Conservation (phyloP, 2,797 vertebrate genomes). For the Aselliscus stoliczkanus region DNA sequence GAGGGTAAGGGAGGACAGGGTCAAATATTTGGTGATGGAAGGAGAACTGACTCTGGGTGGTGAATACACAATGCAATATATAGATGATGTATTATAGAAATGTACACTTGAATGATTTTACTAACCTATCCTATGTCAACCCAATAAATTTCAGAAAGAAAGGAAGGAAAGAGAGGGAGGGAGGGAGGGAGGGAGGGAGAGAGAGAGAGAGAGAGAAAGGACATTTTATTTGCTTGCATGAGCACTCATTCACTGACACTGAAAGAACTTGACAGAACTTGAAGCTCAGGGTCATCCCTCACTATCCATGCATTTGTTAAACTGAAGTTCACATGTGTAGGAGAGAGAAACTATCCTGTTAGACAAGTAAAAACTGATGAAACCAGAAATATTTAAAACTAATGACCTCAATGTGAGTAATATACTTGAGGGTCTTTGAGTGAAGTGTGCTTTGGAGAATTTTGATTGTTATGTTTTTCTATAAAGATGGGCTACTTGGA, state of each 20-base stretch:
- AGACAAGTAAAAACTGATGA: constrained; percentile 24
- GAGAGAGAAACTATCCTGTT: background rate
- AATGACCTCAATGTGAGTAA: background rate
- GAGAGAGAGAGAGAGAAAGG: too few species aligned
- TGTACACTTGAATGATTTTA: too few species aligned
- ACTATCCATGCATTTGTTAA: background rate
- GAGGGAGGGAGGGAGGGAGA: too few species aligned
- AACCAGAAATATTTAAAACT: constrained; percentile 31
- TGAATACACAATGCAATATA: too few species aligned
- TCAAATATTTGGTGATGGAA: too few species aligned
- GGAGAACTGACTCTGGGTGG: too few species aligned
- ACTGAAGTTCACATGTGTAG: background rate
- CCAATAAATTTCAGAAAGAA: too few species aligned
- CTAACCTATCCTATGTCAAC: too few species aligned
- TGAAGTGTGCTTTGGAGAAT: constrained; percentile 22
- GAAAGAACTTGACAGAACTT: background rate
- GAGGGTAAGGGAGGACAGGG: too few species aligned
- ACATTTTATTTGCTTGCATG: constrained; percentile 9
- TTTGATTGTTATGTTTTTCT: constrained; percentile 20
- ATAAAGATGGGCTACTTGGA: background rate
- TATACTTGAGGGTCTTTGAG: constrained; percentile 39
- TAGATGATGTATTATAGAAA: too few species aligned
- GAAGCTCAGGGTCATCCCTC: background rate
- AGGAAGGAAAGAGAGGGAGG: too few species aligned
- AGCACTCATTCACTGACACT: background rate